Evolutionary conservation across 2,797 vertebrate genomes (phyloP).

Genomic region (Caiman crocodilus): DNA sequence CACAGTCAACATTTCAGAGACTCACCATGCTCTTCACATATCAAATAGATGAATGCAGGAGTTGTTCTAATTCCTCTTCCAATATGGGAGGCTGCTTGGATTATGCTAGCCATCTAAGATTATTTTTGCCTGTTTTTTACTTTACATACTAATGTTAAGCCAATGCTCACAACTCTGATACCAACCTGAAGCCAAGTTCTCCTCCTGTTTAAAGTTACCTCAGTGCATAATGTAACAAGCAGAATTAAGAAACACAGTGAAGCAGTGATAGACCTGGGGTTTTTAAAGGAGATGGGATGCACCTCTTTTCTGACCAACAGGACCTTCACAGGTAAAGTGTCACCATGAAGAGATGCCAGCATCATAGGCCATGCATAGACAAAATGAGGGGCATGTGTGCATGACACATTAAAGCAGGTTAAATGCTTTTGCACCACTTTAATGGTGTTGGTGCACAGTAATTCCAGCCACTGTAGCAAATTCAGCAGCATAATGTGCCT

Average conservation of each 20-base stretch:
- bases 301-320: too few relatives aligned
- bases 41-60: conserved; percentile 75
- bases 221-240: neutral
- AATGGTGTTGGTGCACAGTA: too few relatives aligned
- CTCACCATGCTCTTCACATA: conserved; percentile 76
- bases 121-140: neutral
- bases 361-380: neutral
- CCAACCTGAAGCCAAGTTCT: neutral
- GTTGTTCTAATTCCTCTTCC: conserved; percentile 69
- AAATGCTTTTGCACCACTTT: too few relatives aligned
- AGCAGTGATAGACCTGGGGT: neutral
- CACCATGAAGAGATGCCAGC: neutral
- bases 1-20: conserved; percentile 82
- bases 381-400: too few relatives aligned
- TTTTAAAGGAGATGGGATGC: neutral
- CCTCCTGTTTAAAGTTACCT: neutral
- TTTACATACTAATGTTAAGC: conserved; percentile 3
- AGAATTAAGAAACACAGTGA: neutral
- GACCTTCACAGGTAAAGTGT: neutral
- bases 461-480: too few relatives aligned
- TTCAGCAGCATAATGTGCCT: too few relatives aligned
- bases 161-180: neutral
- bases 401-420: too few relatives aligned
- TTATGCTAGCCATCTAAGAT: neutral
- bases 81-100: conserved; percentile 2